These are phyloP conservation scores for Coenonympha glycerion DNA, from an alignment of 2,888 invertebrate genomes.

Conservation along the genomic window DNA sequence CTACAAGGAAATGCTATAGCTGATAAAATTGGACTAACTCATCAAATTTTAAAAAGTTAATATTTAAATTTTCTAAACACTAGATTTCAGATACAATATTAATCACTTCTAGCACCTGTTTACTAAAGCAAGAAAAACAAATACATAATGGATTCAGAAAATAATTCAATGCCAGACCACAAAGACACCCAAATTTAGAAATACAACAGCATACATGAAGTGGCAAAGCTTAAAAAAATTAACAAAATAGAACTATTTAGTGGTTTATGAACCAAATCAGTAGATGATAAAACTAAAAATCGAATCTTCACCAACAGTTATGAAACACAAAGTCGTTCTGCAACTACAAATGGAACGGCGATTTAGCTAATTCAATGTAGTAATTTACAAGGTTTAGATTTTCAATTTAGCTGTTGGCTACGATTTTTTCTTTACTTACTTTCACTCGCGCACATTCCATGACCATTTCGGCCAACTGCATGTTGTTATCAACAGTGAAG, in stretches of 20 bases:
- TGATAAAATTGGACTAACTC: too few species aligned
- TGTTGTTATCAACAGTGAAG: slow-evolving; percentile 66
- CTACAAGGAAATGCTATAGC: too few species aligned
- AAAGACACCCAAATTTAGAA: too few species aligned
- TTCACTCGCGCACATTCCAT: slow-evolving; percentile 71
- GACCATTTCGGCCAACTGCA: slow-evolving; percentile 71
- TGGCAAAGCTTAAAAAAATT: slow-evolving; percentile 12
- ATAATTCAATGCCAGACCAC: too few species aligned
- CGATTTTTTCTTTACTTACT: slow-evolving; percentile 39
- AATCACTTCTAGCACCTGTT: too few species aligned
- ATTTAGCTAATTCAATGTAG: slow-evolving; percentile 15
- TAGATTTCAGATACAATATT: too few species aligned
- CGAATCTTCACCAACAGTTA: slow-evolving; percentile 8
- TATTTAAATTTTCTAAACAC: too few species aligned
- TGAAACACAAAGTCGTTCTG: slow-evolving; percentile 21
- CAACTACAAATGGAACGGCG: slow-evolving; percentile 19
- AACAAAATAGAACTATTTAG: slow-evolving; percentile 9
- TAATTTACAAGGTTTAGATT: slow-evolving; percentile 21
- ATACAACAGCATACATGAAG: too few species aligned
- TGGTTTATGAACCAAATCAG: slow-evolving; percentile 3
- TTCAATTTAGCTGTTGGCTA: slow-evolving; percentile 12
- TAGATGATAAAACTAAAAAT: slow-evolving; percentile 9
- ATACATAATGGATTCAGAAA: too few species aligned
- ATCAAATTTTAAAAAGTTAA: too few species aligned
- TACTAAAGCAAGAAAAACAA: too few species aligned